Base-by-base conservation (phyloP, 2,888 invertebrate genomes). In the Melieria picta region DNA sequence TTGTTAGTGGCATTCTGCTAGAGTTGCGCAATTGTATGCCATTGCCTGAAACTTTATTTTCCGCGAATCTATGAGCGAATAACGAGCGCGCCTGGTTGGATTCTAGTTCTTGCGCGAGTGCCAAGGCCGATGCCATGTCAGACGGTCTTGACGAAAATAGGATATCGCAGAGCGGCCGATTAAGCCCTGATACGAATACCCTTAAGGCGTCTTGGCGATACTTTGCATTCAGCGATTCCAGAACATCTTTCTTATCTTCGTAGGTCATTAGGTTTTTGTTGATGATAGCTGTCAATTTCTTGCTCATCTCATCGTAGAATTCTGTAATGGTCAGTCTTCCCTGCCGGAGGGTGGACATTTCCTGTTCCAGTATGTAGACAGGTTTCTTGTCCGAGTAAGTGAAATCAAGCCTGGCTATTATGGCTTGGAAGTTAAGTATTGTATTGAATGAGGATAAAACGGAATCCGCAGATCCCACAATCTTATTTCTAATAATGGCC, bases 141-240 rank as follows among this genome's bases (percentile, higher is more conserved):
- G 65, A 5, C 2, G 74, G 74, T 50, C 57, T 63, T 5, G 72
- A 69, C 0, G 71, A 72, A 50, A 76, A 76, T 6, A 74, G 13
- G 9, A 70, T 72, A 56, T 65, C 72, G 42, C 43, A 60, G 5
- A 73, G 57, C 1, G 70, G 71, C 6, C 65, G 69, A 10, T 16
- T 64, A n/a, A 72, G 10, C 3, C 72, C 72, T 9, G 72, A 70
- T 65, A 70, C 46, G 45, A 70, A 65, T n/a, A 45, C 13, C 16
- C 64, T 16, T 5, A 42, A 63, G 42, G 75, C 65, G n/a, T 75
- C 73, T 30, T 72, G 71, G 0, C 70, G 60, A 50, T 75, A 72
- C 66, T 71, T 76, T 46, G 70, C 43, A n/a, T 65, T 74, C 13
- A 76, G 68, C 0, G 72, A 73, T 13, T 72, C 71, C 30, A 64